A percentile compares a stretch with the other conserved stretches of the same genome.
Conservation (phyloP, 64 coral and sea anemone genomes). For the Actinia equina region DNA sequence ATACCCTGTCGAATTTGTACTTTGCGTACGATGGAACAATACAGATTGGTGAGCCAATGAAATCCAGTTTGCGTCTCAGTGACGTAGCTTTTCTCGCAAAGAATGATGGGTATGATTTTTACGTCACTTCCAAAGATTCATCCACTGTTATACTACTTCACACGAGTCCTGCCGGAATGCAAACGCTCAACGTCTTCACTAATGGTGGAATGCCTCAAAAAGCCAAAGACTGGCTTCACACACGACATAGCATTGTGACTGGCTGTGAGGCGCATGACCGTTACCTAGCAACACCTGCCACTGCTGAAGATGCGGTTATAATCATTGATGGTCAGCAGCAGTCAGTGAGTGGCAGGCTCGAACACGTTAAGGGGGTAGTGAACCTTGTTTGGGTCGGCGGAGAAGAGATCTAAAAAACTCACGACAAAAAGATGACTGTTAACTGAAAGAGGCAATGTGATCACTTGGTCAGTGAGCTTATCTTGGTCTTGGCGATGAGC, state of each 20-base stretch:
- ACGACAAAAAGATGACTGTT: too few species aligned
- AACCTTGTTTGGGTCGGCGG: slow-evolving; percentile 45
- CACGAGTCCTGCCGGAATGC: slow-evolving; percentile 25
- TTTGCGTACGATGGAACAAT: slow-evolving; percentile 36
- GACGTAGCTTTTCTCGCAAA: slow-evolving; percentile 34
- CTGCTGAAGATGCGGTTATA: slow-evolving; percentile 45
- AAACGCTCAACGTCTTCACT: slow-evolving; percentile 41
- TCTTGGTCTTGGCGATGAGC: too few species aligned
- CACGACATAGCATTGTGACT: slow-evolving; percentile 30
- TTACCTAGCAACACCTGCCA: slow-evolving; percentile 64
- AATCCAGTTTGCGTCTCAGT: slow-evolving; percentile 49
- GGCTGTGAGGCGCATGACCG: slow-evolving; percentile 37
- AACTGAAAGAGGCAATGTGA: too few species aligned
- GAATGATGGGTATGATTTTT: slow-evolving; percentile 55
- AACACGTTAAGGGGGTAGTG: slow-evolving; percentile 27
- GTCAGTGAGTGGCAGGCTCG: slow-evolving; percentile 27
- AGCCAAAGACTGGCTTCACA: slow-evolving; percentile 48
- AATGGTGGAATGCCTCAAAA: slow-evolving; percentile 18
- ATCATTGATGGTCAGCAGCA: slow-evolving; percentile 47
- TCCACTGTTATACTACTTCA: slow-evolving; percentile 37
- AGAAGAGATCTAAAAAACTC: slow-evolving; percentile 2
- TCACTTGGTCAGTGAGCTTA: too few species aligned
- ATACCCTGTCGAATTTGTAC: slow-evolving; percentile 35
- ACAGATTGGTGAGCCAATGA: slow-evolving; percentile 36
- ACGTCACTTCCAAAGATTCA: slow-evolving; percentile 57